Conservation (phyloP, 2,797 vertebrate species). For the Lateolabrax maculatus region DNA sequence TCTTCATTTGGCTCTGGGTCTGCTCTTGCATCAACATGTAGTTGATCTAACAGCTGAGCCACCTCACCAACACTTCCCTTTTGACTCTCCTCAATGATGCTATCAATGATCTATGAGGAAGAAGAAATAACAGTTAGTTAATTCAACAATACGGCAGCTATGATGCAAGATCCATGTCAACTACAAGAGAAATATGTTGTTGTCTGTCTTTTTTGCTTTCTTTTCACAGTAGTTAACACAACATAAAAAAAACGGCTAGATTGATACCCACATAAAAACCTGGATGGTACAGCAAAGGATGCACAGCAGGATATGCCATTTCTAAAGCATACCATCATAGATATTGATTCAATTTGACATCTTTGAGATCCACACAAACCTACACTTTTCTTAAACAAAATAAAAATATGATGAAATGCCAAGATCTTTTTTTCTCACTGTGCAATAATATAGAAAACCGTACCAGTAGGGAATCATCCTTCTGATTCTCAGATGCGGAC, state of each 20-base stretch:
- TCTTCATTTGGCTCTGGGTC: conserved; percentile 58
- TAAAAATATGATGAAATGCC: not conserved
- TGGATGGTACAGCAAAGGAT: not conserved
- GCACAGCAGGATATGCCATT: not conserved
- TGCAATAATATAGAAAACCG: conserved; percentile 4
- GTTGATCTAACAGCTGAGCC: conserved; percentile 83
- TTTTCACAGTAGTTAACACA: not conserved
- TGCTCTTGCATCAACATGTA: conserved; percentile 62
- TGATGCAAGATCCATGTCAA: not conserved
- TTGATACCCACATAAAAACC: not conserved
- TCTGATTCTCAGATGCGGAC: conserved; percentile 68
- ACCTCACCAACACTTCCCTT: conserved; percentile 86
- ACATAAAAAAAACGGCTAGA: not conserved
- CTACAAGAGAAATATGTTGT: not conserved
- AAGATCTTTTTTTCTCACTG: not conserved
- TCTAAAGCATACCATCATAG: not conserved
- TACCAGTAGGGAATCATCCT: conserved; percentile 85
- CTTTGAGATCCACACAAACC: not conserved
- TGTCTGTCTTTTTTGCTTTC: not conserved
- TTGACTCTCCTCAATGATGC: conserved; percentile 97
- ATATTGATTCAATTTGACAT: not conserved
- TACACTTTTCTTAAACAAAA: not conserved
- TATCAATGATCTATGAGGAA: conserved; percentile 92
- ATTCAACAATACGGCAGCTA: not conserved
- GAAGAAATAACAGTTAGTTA: conserved; percentile 35